A percentile compares a stretch with the other conserved stretches of the same genome.
These are phyloP conservation scores for Apodemia hepburni DNA, from an alignment of 2,888 invertebrate genomes.

Conservation along the genomic window DNA sequence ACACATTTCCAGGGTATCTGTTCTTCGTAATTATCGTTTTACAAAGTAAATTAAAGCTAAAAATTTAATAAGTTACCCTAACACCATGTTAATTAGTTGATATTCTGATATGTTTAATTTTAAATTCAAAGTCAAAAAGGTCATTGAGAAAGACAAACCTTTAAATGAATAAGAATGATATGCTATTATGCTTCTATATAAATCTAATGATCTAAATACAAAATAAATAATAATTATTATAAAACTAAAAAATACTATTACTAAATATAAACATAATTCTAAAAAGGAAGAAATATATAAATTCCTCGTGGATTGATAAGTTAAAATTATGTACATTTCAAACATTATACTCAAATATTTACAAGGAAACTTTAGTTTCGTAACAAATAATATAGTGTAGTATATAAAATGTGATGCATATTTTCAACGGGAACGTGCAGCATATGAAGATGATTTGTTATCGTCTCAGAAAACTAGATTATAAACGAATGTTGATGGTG, in stretches of 20 bases:
- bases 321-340: conserved; percentile 5
- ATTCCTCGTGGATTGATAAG: conserved; percentile 11
- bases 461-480: no score
- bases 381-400: no score
- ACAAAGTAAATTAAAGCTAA: not conserved
- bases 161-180: not conserved
- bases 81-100: not conserved
- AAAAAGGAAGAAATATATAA: not conserved
- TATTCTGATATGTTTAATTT: no score
- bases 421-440: no score
- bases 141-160: not conserved
- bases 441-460: no score
- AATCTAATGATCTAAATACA: conserved; percentile 8
- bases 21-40: not conserved
- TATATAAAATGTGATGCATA: no score
- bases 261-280: not conserved
- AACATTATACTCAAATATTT: conserved; percentile 14
- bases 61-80: not conserved
- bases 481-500: no score
- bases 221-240: conserved; percentile 4
- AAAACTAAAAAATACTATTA: conserved; percentile 5
- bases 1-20: not conserved
- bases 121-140: no score
- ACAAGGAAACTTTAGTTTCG: not conserved
- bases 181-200: conserved; percentile 11